Evolutionary conservation across 2,888 invertebrate species (phyloP), one percentile per base, ranked within the genome.

Genomic region (Meteorus cinctellus): DNA sequence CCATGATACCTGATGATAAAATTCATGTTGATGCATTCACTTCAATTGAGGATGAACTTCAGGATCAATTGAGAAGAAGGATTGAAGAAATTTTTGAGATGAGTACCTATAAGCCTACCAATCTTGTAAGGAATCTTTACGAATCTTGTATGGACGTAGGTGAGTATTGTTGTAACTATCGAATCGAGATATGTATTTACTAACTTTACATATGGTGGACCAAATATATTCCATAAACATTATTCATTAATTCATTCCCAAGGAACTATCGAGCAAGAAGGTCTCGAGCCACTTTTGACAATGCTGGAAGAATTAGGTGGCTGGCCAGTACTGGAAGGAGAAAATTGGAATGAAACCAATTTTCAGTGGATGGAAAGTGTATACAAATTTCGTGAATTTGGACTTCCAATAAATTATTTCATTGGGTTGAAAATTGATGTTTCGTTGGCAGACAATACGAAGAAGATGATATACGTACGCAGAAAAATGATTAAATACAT

Each of bases 291-390:
- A 0, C 92, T 98, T 60, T 89, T 92, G 74, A 91, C 92, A 0
- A 94, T 97, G 87, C 90, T 98, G 73, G 91, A 92, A 51, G 91
- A 92, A 16, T 91, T 98, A 31, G 98, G 98, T 0, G 97, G 97
- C 4, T 98, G 98, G 98, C 98, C 98, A 0, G 95, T 96, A n/a
- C 90, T 97, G 48, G 94, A 95, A 81, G 96, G 95, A 0, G 91
- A 93, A 41, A 80, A 87, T 0, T 97, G 97, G 97, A 92, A 94
- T 81, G 93, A 93, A 3, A 89, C 89, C 0, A 89, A 91, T 12
- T 97, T 96, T 91, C 92, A 93, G 79, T 97, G 97, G 97, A 94
- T 94, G 83, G 91, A 94, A 81, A 94, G 95, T 0, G 95, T 96
- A 8, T 96, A 96, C 90, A 94, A 93, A 78, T 96, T 96, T 91